A percentile compares a stretch with the other conserved stretches of the same genome.
phyloP scores from a whole-genome alignment of 1,140 invertebrate genomes.

The Lucilia cuprina region DNA sequence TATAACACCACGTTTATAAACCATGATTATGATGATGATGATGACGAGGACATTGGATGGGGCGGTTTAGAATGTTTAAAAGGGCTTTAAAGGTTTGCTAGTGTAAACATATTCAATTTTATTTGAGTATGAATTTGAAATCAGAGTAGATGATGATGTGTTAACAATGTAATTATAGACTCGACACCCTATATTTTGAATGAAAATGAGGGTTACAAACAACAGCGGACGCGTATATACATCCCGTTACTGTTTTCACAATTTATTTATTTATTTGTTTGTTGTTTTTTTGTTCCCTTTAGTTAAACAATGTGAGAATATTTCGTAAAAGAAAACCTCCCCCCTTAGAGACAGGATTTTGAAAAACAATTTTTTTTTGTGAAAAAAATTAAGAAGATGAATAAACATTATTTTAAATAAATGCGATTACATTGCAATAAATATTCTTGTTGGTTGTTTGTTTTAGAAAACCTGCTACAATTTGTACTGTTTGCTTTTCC shows the following conservation, averaged over 20 bases:
- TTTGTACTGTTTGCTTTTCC: slow-evolving; percentile 36
- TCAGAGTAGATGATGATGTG: slow-evolving; percentile 56
- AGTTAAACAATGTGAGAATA: slow-evolving; percentile 5
- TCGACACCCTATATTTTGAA: slow-evolving; percentile 12
- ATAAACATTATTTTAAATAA: slow-evolving; percentile 39
- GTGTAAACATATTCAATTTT: neutral
- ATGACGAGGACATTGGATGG: neutral
- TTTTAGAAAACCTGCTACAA: slow-evolving; percentile 29
- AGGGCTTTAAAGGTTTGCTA: neutral
- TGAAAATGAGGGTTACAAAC: slow-evolving; percentile 38
- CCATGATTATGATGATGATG: neutral
- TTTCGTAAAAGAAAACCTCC: slow-evolving; percentile 23
- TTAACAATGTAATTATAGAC: slow-evolving; percentile 63
- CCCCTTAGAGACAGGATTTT: neutral
- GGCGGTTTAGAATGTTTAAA: neutral
- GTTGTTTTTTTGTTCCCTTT: neutral
- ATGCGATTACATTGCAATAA: slow-evolving; percentile 40
- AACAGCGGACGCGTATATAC: neutral
- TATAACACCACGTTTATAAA: neutral
- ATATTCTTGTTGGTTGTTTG: slow-evolving; percentile 5
- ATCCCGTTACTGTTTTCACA: no score
- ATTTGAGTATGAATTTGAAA: slow-evolving; percentile 26
- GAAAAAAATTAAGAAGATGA: slow-evolving; percentile 26
- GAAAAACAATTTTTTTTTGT: neutral
- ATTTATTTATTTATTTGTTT: no score